Evolutionary conservation across 2,797 vertebrate genomes (phyloP).

Genomic region (Crocidura indochinensis): DNA sequence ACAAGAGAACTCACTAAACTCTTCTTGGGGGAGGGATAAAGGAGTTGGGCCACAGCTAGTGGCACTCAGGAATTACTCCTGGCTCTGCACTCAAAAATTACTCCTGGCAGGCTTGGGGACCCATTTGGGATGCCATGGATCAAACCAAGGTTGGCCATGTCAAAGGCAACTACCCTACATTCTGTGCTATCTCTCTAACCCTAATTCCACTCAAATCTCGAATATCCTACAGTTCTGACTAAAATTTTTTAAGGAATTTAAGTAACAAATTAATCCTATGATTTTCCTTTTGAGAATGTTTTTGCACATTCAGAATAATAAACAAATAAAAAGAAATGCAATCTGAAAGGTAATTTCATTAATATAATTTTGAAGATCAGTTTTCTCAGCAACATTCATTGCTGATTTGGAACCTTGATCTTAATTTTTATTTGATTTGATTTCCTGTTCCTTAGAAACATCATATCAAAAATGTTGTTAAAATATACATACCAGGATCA

Average conservation of each 20-base stretch:
- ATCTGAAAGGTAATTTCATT: slow-evolving; percentile 37
- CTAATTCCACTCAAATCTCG: background rate
- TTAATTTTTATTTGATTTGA: slow-evolving; percentile 67
- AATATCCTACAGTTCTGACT: background rate
- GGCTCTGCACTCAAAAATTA: too few relatives aligned
- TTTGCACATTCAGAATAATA: slow-evolving; percentile 22
- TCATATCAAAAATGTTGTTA: slow-evolving; percentile 57
- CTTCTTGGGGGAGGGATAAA: too few relatives aligned
- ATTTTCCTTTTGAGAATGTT: slow-evolving; percentile 12
- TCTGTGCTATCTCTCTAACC: too few relatives aligned
- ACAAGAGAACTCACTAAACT: background rate
- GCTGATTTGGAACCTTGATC: slow-evolving; percentile 62
- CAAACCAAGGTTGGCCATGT: too few relatives aligned
- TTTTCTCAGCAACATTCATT: slow-evolving; percentile 43
- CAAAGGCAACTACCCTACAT: too few relatives aligned
- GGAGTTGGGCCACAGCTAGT: too few relatives aligned
- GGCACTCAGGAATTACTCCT: too few relatives aligned
- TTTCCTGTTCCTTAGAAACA: slow-evolving; percentile 40
- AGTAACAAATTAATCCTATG: slow-evolving; percentile 23
- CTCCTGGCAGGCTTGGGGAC: too few relatives aligned
- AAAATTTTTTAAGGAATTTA: background rate
- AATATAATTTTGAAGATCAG: slow-evolving; percentile 47
- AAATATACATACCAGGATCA: slow-evolving; percentile 55
- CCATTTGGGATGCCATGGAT: too few relatives aligned
- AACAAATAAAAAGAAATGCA: slow-evolving; percentile 30